Evolutionary conservation across 2,113 vertebrate genomes (phyloP), one percentile per base, ranked within the genome.

Genomic region (Myiozetetes cayanensis): DNA sequence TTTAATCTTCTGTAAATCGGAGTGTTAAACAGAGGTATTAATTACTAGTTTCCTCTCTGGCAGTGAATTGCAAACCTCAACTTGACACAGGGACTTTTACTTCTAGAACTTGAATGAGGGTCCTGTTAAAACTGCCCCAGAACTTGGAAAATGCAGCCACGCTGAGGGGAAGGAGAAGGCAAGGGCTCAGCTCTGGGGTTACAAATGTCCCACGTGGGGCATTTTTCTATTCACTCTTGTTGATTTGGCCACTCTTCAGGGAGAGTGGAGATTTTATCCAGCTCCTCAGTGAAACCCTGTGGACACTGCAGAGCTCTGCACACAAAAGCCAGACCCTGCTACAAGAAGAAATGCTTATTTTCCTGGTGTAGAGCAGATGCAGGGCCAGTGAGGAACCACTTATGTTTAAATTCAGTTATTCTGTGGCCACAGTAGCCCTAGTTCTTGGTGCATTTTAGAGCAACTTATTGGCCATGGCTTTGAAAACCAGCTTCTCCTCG

Each of bases 211-310:
- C 94, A 43, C 20, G 5, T 83, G 66, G 89, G 49, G 72, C 75
- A 6, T 43, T 74, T 89, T 72, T 89, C 73, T 35, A 47, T 74
- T 74, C 47, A 12, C 37, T 72, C 31, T 52, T 86, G 62, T 80
- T 95, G 88, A 49, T 87, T 86, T 94, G 95, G 93, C 90, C 8
- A 0, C 37, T 44, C 2, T 46, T 81, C 85, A 62, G 56, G 81
- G 50, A 68, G 90, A 95, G 68, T 24, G 85, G 68, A 82, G 66
- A 41, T 61, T 89, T 94, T 84, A 41, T 87, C 89, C 93, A 93
- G 16, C 43, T 87, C 46, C 33, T 85, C 85, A 28, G 59, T 35
- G 53, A 65, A 96, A 62, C 62, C 85, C 89, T 73, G 59, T 72
- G 84, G 87, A 33, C 82, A 27, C 62, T 21, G 25, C 67, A 68